A percentile compares a stretch with the other conserved stretches of the same genome.
phyloP scores from a whole-genome alignment of 2,888 invertebrate species.

The Anticlea derivata region DNA sequence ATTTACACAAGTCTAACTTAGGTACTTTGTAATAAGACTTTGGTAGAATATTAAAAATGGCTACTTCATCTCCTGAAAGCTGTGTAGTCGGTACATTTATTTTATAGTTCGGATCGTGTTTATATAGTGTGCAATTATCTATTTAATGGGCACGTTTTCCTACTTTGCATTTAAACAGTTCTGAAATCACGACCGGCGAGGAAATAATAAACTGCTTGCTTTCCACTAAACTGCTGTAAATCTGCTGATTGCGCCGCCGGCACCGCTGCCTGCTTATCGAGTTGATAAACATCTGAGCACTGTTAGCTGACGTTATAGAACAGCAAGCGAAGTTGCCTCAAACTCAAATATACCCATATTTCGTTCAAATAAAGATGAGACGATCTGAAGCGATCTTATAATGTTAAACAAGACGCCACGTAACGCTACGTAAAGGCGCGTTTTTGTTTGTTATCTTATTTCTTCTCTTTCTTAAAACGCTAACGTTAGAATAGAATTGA shows the following conservation, averaged over 20 bases:
- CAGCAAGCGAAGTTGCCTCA: background rate
- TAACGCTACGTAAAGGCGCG: too few species aligned
- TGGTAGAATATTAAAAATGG: too few species aligned
- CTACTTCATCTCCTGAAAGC: too few species aligned
- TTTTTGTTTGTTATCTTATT: too few species aligned
- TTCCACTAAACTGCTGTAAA: slow-evolving; percentile 1
- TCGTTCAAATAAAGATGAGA: too few species aligned
- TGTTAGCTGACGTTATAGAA: background rate
- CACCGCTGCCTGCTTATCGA: background rate
- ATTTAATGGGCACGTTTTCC: slow-evolving; percentile 5
- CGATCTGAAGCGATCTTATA: too few species aligned
- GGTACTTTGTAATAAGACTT: too few species aligned
- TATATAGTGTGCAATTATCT: slow-evolving; percentile 4
- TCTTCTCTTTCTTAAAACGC: too few species aligned
- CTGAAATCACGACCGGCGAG: background rate
- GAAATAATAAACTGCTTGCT: slow-evolving; percentile 2
- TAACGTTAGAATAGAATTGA: too few species aligned
- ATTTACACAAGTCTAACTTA: too few species aligned
- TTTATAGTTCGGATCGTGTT: background rate
- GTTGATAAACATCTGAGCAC: slow-evolving; percentile 9
- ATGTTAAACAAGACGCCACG: too few species aligned
- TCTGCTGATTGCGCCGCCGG: background rate
- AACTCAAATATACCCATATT: background rate
- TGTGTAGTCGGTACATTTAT: too few species aligned
- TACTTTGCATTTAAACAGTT: slow-evolving; percentile 7